Evolutionary conservation across 1,140 invertebrate species (phyloP), one percentile per base, ranked within the genome.

Genomic region (Patella vulgata): DNA sequence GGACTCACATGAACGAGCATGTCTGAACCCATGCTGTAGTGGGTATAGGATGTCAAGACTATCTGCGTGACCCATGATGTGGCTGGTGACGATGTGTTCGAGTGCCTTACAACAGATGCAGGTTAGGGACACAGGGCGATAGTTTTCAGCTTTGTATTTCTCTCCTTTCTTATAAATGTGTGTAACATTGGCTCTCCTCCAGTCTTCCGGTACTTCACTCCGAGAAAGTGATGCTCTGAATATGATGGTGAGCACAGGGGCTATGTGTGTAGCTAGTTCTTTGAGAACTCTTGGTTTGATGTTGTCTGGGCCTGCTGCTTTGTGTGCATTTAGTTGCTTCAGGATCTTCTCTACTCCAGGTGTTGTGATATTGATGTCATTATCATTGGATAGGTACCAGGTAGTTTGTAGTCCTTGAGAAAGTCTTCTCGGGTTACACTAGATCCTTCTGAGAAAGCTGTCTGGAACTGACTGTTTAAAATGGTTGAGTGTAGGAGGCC

Each of bases 71-170:
- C 21, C 44, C 59, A 69, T 73, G n/a, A 66, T 59, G 48, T 59
- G 28, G 40, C 56, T 65, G 28, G 57, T 47, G 27, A 70, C 60
- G 19, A 60, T 61, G 52, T 70, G 70, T 63, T 75, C 66, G 44
- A 72, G 33, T 5, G 70, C 27, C 68, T 72, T 70, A 39, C 70
- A 72, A 3, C 46, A 36, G 1, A 68, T 73, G 23, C 57, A 68
- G 12, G 67, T 75, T 9, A 72, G 47, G 19, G 59, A 72, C 14
- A 69, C 60, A 3, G 63, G 69, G 19, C 65, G 60, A 27, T 71
- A 71, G 44, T 70, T 71, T 19, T 28, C 55, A 19, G 66, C 6
- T 6, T 59, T 36, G 28, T 63, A 43, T 60, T 61, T 67, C 21
- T 73, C 55, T 40, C 67, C 60, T 47, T 71, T 71, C 54, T 66